A percentile compares a stretch with the other conserved stretches of the same genome.
Conservation (phyloP, 2,113 vertebrate species). For the Leucoraja erinaceus region DNA sequence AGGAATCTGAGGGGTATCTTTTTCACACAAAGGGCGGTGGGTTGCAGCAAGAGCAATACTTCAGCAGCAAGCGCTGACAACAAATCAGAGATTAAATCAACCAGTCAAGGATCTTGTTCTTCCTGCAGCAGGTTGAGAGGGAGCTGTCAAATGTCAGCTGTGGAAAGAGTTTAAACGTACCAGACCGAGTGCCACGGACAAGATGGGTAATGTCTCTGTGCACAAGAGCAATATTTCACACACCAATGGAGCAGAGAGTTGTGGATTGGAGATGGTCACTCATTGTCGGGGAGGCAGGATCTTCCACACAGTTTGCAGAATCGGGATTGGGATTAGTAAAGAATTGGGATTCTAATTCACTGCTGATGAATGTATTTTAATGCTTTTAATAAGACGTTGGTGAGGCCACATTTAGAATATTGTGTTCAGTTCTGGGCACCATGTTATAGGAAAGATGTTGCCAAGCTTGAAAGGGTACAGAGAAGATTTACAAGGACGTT, state of each 20-base stretch:
- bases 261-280: constrained; percentile 28
- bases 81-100: no score
- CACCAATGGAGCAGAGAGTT: not conserved
- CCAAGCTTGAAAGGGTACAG: no score
- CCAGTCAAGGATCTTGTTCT: no score
- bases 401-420: no score
- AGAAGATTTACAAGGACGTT: no score
- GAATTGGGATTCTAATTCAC: not conserved
- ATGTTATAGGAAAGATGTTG: no score
- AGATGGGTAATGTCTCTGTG: constrained; percentile 22
- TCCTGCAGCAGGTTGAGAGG: not conserved
- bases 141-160: not conserved
- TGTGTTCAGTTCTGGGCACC: no score
- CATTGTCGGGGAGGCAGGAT: constrained; percentile 22
- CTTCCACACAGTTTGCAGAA: not conserved
- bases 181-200: not conserved
- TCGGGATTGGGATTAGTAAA: constrained; percentile 6
- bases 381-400: not conserved
- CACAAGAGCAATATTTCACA: constrained; percentile 27
- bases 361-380: not conserved
- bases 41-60: no score
- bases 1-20: no score
- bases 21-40: no score
- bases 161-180: not conserved
- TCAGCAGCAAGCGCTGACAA: not conserved